Base-by-base conservation (phyloP, 2,888 invertebrate species). In the Carcina quercana region DNA sequence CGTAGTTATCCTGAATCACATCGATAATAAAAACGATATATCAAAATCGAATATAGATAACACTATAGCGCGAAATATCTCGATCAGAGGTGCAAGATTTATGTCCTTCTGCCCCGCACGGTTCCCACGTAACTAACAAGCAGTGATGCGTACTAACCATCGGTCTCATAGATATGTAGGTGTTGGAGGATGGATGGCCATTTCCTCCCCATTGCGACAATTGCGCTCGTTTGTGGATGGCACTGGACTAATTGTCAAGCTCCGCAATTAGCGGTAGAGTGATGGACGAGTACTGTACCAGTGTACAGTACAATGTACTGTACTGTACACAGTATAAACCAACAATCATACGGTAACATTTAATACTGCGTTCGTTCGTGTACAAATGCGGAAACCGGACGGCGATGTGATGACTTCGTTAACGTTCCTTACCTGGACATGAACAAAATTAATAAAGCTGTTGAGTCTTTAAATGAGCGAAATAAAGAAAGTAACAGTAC, bases 131-230 rank as follows among this genome's bases (percentile, higher is more conserved):
- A n/a, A n/a, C n/a, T n/a, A n/a, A n/a, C n/a, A n/a, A n/a, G n/a
- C n/a, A n/a, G n/a, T n/a, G n/a, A n/a, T n/a, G n/a, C n/a, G n/a
- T n/a, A n/a, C n/a, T n/a, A n/a, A n/a, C n/a, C n/a, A n/a, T n/a
- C n/a, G n/a, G n/a, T n/a, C n/a, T n/a, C n/a, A n/a, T 47, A 37
- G 43, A 42, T 48, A 42, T 42, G 51, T 58, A 58, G 52, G 57
- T 64, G 56, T 62, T 58, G 43, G 50, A 59, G 63, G 63, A 64
- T 75, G 65, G 62, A 67, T 69, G 74, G 55, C 58, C 63, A 71
- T 67, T 80, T 82, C 80, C 82, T 79, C 67, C 65, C 68, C 59
- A 75, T 78, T 76, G 71, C 64, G 70, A 61, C 79, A 82, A 82
- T 83, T 82, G 76, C 53, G 74, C 72, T 78, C 63, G 66, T 82